Base-by-base conservation (phyloP, 2,888 invertebrate species). In the Clanis bilineata region DNA sequence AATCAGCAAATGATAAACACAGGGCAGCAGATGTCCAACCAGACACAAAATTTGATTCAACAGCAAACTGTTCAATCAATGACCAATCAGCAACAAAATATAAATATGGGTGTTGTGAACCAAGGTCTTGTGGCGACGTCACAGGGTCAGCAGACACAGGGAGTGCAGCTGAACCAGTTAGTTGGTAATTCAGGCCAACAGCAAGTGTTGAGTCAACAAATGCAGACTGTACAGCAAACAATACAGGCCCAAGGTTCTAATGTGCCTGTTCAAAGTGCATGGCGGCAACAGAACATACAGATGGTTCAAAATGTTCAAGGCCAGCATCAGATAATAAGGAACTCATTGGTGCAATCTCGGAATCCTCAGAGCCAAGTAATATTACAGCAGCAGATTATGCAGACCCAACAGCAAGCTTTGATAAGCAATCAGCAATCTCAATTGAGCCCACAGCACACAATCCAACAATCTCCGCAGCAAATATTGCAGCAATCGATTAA, bases 401-500 rank as follows among this genome's bases (percentile, higher is more conserved):
- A 93, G 65, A 93, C 92, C 0, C 92, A 90, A 65, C 92, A 92
- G 58, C 92, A 93, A 62, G 84, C 85, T 32, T 71, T 90, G 65
- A 85, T 92, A 62, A 88, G 83, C 73, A 93, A 88, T 62, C 92
- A 88, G 62, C 92, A 88, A 64, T 74, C 85, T 5, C 90, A 91
- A 60, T 76, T 92, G 23, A 93, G 93, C 66, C 94, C 94, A 3
- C 94, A 94, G 65, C 91, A 91, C 62, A 74, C 83, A 28, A 86
- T 93, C 18, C 93, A 94, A 69, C 94, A 94, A 64, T 72, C 88
- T 21, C 93, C 93, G 56, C 93, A 94, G 67, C 94, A 95, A 69
- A 90, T 94, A 32, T 88, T 95, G 25, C 93, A 94, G 77, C 95
- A 95, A 68, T 78, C 93, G 73, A 74, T 94, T 81, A 90, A 91